Evolutionary conservation across 1,140 invertebrate species (phyloP), one percentile per base, ranked within the genome.

Genomic region (Eubasilissa regina): DNA sequence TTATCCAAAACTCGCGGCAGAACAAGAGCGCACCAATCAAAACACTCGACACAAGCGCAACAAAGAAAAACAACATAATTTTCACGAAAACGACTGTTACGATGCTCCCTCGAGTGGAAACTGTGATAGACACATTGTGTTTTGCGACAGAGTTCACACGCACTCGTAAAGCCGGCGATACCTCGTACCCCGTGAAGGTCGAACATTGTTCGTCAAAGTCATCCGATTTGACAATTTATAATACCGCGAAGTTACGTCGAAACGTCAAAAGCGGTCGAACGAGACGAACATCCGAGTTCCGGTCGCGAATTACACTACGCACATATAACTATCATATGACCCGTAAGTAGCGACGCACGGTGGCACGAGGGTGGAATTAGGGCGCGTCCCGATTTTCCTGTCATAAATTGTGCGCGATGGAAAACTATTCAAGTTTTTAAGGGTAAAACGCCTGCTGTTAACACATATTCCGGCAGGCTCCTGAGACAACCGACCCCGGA

Each of bases 71-170:
- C 19, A 35, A 19, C 64, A 47, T 43, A 13, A 55, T 73, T 73
- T 73, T 73, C 70, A 48, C 70, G 25, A 73, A 55, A 56, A 13
- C 70, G 35, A 56, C 53, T 56, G 51, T 74, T 56, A 56, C 17
- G 70, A 56, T 55, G 70, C 70, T 74, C 51, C 35, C 53, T 25
- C 19, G 53, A 74, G 48, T 74, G 70, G 53, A 74, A 74, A 74
- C 70, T 74, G 70, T 56, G 13, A 55, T 10, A 11, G 51, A 56
- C n/a, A 3, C 68, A 72, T 72, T 53, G 48, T 72, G 43, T 66
- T 15, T 44, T 17, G 19, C 44, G 13, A 13, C 15, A 15, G 48
- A 1, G 62, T 47, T 47, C 4, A 43, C 19, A 45, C 60, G 8
- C 4, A 43, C 19, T 45, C 60, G 8, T 9, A 68, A 45, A 48